Evolutionary conservation across 2,888 invertebrate species (phyloP).

Genomic region (Hedychridium roseum): DNA sequence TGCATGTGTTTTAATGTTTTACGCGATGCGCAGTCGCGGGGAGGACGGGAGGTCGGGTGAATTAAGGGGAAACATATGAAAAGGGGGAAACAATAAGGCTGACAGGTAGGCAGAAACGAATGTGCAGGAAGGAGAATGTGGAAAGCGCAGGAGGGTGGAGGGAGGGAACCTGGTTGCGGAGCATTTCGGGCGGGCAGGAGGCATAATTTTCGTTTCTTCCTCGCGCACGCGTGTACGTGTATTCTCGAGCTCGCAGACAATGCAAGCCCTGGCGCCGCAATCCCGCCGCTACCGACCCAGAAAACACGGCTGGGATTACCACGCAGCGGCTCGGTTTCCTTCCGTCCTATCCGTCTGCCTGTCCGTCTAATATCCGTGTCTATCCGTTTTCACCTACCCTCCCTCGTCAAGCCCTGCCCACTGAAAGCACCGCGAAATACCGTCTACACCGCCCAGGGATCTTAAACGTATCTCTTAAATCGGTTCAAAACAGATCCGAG

Average conservation of each 20-base stretch:
- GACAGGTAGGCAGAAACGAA: no score
- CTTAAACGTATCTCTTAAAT: no score
- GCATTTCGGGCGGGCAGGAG: slow-evolving; percentile 27
- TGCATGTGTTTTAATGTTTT: no score
- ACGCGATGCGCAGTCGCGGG: background rate
- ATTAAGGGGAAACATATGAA: no score
- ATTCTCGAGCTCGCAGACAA: slow-evolving; percentile 42
- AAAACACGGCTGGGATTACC: slow-evolving; percentile 42
- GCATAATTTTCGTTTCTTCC: slow-evolving; percentile 43
- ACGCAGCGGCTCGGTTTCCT: slow-evolving; percentile 33
- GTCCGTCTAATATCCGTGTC: slow-evolving; percentile 21
- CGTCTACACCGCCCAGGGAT: no score
- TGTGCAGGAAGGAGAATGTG: background rate
- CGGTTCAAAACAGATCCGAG: no score
- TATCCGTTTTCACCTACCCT: no score
- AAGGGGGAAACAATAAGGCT: no score
- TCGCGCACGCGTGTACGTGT: slow-evolving; percentile 26
- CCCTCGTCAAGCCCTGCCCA: no score
- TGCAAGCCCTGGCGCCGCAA: slow-evolving; percentile 39
- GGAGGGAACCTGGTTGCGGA: slow-evolving; percentile 18
- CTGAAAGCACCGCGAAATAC: no score
- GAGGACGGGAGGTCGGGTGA: background rate
- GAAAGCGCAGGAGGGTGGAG: background rate
- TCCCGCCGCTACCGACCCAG: slow-evolving; percentile 44
- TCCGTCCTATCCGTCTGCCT: slow-evolving; percentile 19